Evolutionary conservation across 1,140 invertebrate species (phyloP).

Genomic region (Lineus longissimus): DNA sequence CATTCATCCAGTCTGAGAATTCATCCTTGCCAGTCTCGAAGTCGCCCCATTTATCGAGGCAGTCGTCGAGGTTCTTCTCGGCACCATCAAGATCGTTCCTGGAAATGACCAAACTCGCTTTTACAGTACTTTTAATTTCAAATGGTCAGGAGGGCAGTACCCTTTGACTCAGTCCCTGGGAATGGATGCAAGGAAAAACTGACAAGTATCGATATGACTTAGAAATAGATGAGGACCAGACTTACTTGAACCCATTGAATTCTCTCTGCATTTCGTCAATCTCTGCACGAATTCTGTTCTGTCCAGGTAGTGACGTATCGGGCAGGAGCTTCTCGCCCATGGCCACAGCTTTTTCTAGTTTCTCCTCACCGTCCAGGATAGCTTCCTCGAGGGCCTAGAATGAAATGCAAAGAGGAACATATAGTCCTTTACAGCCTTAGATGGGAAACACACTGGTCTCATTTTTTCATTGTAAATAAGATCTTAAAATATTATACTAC

Average conservation of each 20-base stretch:
- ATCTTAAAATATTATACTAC: conserved; percentile 15
- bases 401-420: not conserved
- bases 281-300: conserved; percentile 45
- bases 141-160: not conserved
- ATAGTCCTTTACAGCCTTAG: not conserved
- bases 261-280: conserved; percentile 41
- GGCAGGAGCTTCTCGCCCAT: conserved; percentile 39
- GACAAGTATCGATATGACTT: not conserved
- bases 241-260: conserved; percentile 37
- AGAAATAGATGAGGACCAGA: not conserved
- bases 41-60: conserved; percentile 43
- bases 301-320: conserved; percentile 41
- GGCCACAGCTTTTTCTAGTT: conserved; percentile 36
- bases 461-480: conserved; percentile 16
- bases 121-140: not conserved
- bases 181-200: too few species aligned
- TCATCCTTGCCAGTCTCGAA: conserved; percentile 63
- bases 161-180: conserved; percentile 2
- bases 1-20: conserved; percentile 84
- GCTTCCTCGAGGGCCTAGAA: not conserved
- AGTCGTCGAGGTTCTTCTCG: conserved; percentile 59
- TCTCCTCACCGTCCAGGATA: conserved; percentile 32
- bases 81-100: conserved; percentile 33
- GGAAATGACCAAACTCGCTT: not conserved
- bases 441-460: not conserved